These are phyloP conservation scores for Eurois occulta DNA, from an alignment of 2,888 invertebrate species.

Conservation along the genomic window DNA sequence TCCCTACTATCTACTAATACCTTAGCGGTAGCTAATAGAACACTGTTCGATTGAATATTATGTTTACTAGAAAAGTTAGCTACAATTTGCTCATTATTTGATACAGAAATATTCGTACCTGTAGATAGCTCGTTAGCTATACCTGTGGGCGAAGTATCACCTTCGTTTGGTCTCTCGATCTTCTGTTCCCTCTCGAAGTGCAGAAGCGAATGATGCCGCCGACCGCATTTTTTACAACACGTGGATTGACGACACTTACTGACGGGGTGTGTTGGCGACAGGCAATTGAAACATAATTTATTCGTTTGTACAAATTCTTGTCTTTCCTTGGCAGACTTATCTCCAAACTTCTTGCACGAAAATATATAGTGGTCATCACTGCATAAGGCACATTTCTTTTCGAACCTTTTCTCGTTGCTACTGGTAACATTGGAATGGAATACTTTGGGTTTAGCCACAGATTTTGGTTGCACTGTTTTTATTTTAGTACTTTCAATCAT, in stretches of 20 bases:
- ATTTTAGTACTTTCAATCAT: conserved; percentile 33
- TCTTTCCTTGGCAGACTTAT: conserved; percentile 23
- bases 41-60: conserved; percentile 2
- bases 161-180: conserved; percentile 13
- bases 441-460: neutral
- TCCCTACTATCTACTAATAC: conserved; percentile 19
- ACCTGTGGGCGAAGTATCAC: neutral
- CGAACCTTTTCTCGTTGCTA: neutral
- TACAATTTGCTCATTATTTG: no score
- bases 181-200: conserved; percentile 34
- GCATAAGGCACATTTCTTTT: conserved; percentile 30
- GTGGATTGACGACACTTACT: conserved; percentile 30
- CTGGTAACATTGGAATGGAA: neutral
- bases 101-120: neutral
- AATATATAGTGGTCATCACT: conserved; percentile 27
- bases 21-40: conserved; percentile 39
- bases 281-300: conserved; percentile 43
- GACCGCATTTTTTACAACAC: conserved; percentile 33
- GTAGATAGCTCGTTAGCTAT: conserved; percentile 1
- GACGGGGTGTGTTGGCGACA: conserved; percentile 32
- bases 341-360: conserved; percentile 31
- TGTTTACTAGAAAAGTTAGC: no score
- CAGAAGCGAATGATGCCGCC: conserved; percentile 43
- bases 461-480: conserved; percentile 21
- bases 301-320: conserved; percentile 40